Base-by-base conservation (phyloP, 2,797 vertebrate genomes). In the Peromyscus melanophrys region DNA sequence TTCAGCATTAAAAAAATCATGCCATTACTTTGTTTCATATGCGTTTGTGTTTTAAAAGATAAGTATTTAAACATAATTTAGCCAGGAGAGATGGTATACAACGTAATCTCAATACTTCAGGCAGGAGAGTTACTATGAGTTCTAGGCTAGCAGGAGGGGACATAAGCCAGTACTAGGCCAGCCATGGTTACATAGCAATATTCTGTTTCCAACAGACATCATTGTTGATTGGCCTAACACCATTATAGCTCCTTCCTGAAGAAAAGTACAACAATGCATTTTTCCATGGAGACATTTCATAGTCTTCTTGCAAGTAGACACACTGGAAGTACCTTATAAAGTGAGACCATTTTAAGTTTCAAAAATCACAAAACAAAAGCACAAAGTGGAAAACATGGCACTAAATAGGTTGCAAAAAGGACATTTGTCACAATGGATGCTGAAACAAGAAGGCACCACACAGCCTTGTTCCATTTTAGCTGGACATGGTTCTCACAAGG, bases 11-110 rank as follows among this genome's bases (percentile, higher is more conserved):
- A 59, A 59, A 81, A 63, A 25, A 90, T 11, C 6, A 11, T 95
- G 21, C 31, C 43, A 80, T 67, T 73, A 61, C 27, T 34, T 88
- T 83, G 78, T 81, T 77, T 91, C 81, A 14, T 52, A 12, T 69
- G 10, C 84, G 75, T 89, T 88, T 93, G 40, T 84, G 27, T 95
- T 96, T 91, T 77, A 93, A 57, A 31, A 73, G 57, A 31, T 21
- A 5, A n/a, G 65, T 78, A 75, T 76, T 89, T 52, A 52, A 13
- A 52, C 52, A 14, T 13, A 52, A 46, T 46, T 77, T 57, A 43
- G 17, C 86, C 11, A 21, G 27, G 57, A 61, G 40, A 46, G 57
- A 75, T 57, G 40, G 27, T 59, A 40, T 40, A 61, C 27, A 61
- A 40, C 49, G 4, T 59, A 75, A 43, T 89, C 57, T 46, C 29